Base-by-base conservation (phyloP, 2,113 vertebrate genomes). In the Salvelinus alpinus region DNA sequence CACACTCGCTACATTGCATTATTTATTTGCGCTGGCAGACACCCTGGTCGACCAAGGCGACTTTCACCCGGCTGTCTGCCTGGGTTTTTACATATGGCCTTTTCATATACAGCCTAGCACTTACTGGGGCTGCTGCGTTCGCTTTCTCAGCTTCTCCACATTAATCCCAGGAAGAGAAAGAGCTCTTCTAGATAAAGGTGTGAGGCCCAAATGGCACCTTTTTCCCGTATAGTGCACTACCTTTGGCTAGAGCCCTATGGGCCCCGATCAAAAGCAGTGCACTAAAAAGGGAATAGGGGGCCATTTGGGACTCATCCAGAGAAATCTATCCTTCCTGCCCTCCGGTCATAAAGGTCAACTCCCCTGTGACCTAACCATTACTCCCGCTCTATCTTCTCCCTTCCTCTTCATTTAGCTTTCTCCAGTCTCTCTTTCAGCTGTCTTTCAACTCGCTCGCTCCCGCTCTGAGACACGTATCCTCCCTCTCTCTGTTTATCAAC, bases 11-110 rank as follows among this genome's bases (percentile, higher is more conserved):
- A 51, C 76, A 79, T 70, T 85, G 82, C 74, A 81, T 84, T 87
- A 85, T 87, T 87, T 87, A 82, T 85, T 73, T 85, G 80, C 68
- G 71, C 77, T 84, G 67, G 78, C 75, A 78, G 82, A 78, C 74
- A 68, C 76, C 34, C 22, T 69, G 76, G 38, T 80, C 79, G 80
- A 77, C 79, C 78, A 74, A 80, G 74, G 22, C 78, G 76, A 24
- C 64, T 65, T 27, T 5, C 64, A 24, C 51, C 74, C 62, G 70
- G 31, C 34, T 70, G 73, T 65, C 75, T 81, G 51, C 78, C 74
- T n/a, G 20, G 70, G 31, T 71, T 44, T 75, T 82, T 86, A 82
- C 79, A 78, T 79, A 76, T 82, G 82, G 74, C 34, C 79, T 83
- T 79, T 84, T 82, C 44, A 87, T 82, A 71, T 71, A 18, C 51